A percentile compares a stretch with the other conserved stretches of the same genome.
Evolutionary conservation across 2,888 invertebrate genomes (phyloP).

Genomic region (Melieria picta): DNA sequence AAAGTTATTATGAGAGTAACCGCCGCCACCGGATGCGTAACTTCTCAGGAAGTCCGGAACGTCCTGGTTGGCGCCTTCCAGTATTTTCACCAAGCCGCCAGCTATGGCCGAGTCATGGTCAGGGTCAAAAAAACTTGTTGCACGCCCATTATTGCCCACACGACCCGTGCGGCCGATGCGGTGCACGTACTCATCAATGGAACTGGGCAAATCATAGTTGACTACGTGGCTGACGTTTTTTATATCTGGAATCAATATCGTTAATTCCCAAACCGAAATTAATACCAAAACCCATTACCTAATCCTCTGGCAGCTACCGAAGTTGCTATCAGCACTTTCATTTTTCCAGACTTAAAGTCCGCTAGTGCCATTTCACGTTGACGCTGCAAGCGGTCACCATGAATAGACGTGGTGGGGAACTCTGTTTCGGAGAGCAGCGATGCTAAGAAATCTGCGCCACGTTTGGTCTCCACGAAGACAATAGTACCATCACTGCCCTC

Average conservation of each 20-base stretch:
- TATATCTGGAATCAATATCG: slow-evolving; percentile 73
- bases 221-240: slow-evolving; percentile 88
- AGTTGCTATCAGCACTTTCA: slow-evolving; percentile 90
- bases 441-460: slow-evolving; percentile 90
- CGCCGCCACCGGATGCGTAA: slow-evolving; percentile 57
- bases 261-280: background rate
- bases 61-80: slow-evolving; percentile 80
- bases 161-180: slow-evolving; percentile 95
- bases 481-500: slow-evolving; percentile 70
- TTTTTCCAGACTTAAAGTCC: slow-evolving; percentile 82
- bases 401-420: slow-evolving; percentile 94
- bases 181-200: slow-evolving; percentile 94
- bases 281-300: slow-evolving; percentile 65
- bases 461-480: slow-evolving; percentile 92
- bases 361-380: slow-evolving; percentile 95
- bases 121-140: slow-evolving; percentile 85
- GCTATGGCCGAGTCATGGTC: slow-evolving; percentile 72
- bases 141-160: slow-evolving; percentile 88
- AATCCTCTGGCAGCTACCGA: slow-evolving; percentile 94
- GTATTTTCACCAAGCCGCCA: slow-evolving; percentile 75
- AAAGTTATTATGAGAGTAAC: slow-evolving; percentile 67
- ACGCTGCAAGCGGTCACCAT: slow-evolving; percentile 95
- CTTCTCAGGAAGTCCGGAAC: slow-evolving; percentile 80
- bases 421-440: slow-evolving; percentile 82
- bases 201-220: slow-evolving; percentile 90